These are phyloP conservation scores for Murina feae DNA, from an alignment of 2,113 vertebrate species.

Conservation along the genomic window DNA sequence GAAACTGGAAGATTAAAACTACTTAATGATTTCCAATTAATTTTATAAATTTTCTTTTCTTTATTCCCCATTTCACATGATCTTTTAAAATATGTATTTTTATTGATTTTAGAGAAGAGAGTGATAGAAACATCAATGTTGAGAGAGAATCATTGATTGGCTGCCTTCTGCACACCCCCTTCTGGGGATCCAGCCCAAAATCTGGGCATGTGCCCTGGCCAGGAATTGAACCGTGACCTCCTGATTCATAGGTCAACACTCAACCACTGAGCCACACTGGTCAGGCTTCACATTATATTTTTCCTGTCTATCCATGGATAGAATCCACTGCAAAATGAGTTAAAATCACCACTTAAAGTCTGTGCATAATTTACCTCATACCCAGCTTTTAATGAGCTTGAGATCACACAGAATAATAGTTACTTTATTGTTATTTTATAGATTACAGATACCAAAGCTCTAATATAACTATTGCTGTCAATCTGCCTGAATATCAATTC, in stretches of 20 bases:
- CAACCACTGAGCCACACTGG: no score
- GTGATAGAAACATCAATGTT: no score
- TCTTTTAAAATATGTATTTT: neutral
- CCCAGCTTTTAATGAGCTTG: neutral
- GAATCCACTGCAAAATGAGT: neutral
- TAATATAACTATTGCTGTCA: conserved; percentile 5
- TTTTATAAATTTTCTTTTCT: conserved; percentile 24
- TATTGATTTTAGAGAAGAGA: no score
- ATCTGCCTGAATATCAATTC: conserved; percentile 32
- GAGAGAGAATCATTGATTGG: no score
- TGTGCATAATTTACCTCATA: conserved; percentile 5
- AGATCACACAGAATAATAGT: neutral
- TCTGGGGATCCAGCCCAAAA: no score
- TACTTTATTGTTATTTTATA: neutral
- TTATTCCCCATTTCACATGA: conserved; percentile 6
- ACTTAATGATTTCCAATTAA: neutral
- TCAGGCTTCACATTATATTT: neutral
- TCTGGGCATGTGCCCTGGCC: no score
- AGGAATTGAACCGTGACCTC: no score
- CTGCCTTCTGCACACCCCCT: no score
- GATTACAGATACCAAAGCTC: neutral
- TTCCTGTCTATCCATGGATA: neutral
- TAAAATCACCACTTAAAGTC: neutral
- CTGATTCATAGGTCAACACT: no score
- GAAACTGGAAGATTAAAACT: neutral